Percentiles rank a stretch among this genome's conserved stretches.
Evolutionary conservation across 2,888 invertebrate genomes (phyloP).

Genomic region (Cryptocephalus moraei): DNA sequence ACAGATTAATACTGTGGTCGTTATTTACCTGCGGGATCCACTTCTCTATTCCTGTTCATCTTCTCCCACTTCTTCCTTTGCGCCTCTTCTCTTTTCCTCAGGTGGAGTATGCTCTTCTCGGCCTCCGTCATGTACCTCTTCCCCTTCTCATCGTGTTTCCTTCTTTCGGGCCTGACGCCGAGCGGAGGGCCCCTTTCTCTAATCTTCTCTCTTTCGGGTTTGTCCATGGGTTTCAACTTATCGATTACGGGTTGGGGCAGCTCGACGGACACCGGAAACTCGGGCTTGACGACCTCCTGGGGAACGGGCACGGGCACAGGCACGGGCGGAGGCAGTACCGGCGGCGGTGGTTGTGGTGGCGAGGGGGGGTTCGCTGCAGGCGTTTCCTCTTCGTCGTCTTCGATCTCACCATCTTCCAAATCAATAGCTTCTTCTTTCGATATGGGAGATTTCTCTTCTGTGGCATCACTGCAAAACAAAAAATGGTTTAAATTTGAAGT

Average conservation of each 20-base stretch:
- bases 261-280: too few species aligned
- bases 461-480: conserved; percentile 11
- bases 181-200: neutral
- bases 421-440: conserved; percentile 42
- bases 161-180: conserved; percentile 10
- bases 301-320: conserved; percentile 2
- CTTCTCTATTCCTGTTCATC: conserved; percentile 25
- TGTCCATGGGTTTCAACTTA: conserved; percentile 2
- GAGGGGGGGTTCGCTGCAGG: conserved; percentile 1
- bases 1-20: too few species aligned
- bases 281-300: neutral
- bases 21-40: conserved; percentile 15
- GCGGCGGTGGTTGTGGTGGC: neutral
- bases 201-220: conserved; percentile 1
- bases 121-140: conserved; percentile 36
- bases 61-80: conserved; percentile 35
- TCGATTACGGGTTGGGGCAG: neutral
- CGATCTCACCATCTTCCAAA: conserved; percentile 82
- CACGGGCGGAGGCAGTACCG: neutral
- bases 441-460: conserved; percentile 31
- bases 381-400: conserved; percentile 50
- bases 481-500: neutral
- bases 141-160: conserved; percentile 24
- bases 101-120: conserved; percentile 35
- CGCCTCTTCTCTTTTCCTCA: conserved; percentile 34